Evolutionary conservation across 2,113 vertebrate species (phyloP).

Genomic region (Lampris incognitus): DNA sequence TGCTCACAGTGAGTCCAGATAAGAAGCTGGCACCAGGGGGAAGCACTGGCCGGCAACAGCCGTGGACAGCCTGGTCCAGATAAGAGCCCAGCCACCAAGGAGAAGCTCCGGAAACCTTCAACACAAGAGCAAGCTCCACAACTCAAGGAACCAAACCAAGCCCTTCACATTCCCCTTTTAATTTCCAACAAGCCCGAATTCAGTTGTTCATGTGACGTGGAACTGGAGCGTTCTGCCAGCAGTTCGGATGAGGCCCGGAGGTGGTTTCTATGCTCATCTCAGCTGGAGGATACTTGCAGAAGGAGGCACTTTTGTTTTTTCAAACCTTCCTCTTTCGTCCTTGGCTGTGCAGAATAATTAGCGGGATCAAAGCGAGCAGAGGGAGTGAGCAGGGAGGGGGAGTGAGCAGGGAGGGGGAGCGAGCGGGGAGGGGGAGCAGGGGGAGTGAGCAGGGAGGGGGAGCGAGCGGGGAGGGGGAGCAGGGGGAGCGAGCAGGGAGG

Average conservation of each 20-base stretch:
- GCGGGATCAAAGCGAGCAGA: conserved; percentile 70
- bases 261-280: neutral
- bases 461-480: no score
- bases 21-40: conserved; percentile 31
- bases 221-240: conserved; percentile 12
- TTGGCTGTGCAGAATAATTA: conserved; percentile 60
- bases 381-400: conserved; percentile 24
- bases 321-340: conserved; percentile 50
- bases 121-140: no score
- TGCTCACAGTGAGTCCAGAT: conserved; percentile 28
- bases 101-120: neutral
- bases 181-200: neutral
- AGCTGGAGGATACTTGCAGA: neutral
- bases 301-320: conserved; percentile 42
- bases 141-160: no score
- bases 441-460: neutral
- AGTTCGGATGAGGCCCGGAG: conserved; percentile 8
- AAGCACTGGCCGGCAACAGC: conserved; percentile 24
- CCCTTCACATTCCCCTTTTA: no score
- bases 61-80: conserved; percentile 24
- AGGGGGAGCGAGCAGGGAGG: no score
- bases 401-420: no score
- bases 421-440: no score
- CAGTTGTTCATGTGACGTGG: neutral
- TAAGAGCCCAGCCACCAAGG: conserved; percentile 39